Evolutionary conservation across 2,888 invertebrate species (phyloP).

Genomic region (Dryococelus australis): DNA sequence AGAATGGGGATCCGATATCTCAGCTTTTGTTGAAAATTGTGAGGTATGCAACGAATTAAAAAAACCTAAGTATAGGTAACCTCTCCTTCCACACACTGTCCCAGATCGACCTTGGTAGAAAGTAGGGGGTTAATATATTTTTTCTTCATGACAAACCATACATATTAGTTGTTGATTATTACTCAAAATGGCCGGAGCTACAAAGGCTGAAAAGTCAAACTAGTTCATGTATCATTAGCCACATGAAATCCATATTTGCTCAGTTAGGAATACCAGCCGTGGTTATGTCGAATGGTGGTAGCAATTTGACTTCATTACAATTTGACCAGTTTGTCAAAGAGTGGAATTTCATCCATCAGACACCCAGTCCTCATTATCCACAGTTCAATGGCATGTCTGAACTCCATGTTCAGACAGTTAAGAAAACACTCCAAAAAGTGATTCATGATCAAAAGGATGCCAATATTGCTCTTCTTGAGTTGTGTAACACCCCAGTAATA

Average conservation of each 20-base stretch:
- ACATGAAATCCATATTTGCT: neutral
- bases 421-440: too few species aligned
- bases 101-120: neutral
- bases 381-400: neutral
- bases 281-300: neutral
- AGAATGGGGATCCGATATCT: neutral
- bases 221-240: neutral
- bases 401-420: too few species aligned
- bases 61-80: neutral
- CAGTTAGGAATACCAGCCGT: neutral
- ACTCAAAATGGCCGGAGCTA: neutral
- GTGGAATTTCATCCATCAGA: neutral
- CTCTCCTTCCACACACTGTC: neutral
- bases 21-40: too few species aligned
- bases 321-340: neutral
- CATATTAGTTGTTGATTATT: neutral
- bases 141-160: neutral
- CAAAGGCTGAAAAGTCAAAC: neutral
- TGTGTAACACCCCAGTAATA: too few species aligned
- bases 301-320: neutral
- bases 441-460: too few species aligned
- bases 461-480: too few species aligned
- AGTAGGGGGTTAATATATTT: neutral
- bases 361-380: neutral
- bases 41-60: neutral